Base-by-base conservation (phyloP, 2,888 invertebrate species). In the Anticlea derivata region DNA sequence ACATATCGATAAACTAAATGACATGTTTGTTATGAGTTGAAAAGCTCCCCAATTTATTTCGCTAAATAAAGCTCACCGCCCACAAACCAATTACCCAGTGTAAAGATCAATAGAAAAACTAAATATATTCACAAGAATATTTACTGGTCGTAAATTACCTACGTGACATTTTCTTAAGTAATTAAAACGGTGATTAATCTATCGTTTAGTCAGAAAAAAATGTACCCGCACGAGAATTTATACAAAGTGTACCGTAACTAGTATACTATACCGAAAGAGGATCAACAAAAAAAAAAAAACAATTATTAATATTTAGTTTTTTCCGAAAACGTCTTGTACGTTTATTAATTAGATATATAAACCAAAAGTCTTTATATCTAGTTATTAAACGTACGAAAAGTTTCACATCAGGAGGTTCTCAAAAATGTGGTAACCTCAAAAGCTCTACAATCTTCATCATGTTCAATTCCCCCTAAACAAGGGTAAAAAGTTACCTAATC, bases 401-500 rank as follows among this genome's bases (percentile, higher is more conserved):
- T n/a, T n/a, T n/a, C n/a, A n/a, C n/a, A n/a, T n/a, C n/a, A n/a
- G n/a, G n/a, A n/a, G n/a, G n/a, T n/a, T n/a, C n/a, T n/a, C n/a
- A n/a, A n/a, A n/a, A n/a, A n/a, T n/a, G n/a, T n/a, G n/a, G n/a
- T n/a, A n/a, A n/a, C n/a, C n/a, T n/a, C n/a, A n/a, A n/a, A n/a
- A n/a, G n/a, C n/a, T n/a, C n/a, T n/a, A n/a, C n/a, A n/a, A n/a
- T n/a, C n/a, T n/a, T n/a, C n/a, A n/a, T n/a, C n/a, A n/a, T n/a
- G n/a, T n/a, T n/a, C n/a, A n/a, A n/a, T n/a, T n/a, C n/a, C n/a
- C n/a, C n/a, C n/a, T n/a, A n/a, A n/a, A n/a, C n/a, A 34, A 13
- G 55, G 17, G 51, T 13, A 17, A 10, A 20, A 35, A 29, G 82
- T 83, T 75, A 94, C 94, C 93, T 50, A 93, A 41, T 2, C 64